phyloP scores from a whole-genome alignment of 2,797 vertebrate genomes.

The Dicrostonyx torquatus region DNA sequence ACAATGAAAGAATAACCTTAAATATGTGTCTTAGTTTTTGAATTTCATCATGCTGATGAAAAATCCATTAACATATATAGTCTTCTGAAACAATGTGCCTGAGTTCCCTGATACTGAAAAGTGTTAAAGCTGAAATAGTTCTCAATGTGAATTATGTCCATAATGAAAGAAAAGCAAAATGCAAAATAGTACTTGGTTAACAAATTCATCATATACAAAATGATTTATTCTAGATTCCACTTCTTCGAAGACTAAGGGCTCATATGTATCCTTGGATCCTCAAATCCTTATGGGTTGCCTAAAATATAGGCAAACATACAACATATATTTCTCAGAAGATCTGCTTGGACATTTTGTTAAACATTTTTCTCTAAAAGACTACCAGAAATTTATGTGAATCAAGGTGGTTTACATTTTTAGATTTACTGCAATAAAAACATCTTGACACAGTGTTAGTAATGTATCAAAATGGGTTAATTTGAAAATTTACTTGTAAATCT shows the following conservation, averaged over 20 bases:
- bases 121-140: slow-evolving; percentile 29
- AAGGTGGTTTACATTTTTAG: slow-evolving; percentile 9
- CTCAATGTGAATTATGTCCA: not conserved
- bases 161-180: not conserved
- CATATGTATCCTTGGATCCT: not conserved
- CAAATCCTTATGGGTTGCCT: not conserved
- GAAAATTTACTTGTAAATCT: slow-evolving; percentile 1
- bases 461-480: slow-evolving; percentile 19
- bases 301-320: not conserved
- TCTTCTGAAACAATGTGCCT: not conserved
- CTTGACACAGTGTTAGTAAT: not conserved
- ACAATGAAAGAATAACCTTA: not conserved
- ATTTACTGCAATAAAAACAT: not conserved
- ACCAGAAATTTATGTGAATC: not conserved
- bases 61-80: not conserved
- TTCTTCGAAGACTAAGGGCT: not conserved
- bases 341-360: not conserved
- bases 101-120: slow-evolving; percentile 22
- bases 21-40: not conserved
- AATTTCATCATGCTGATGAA: not conserved
- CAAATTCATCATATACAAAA: not conserved
- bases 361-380: not conserved
- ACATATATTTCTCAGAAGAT: slow-evolving; percentile 5
- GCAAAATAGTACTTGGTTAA: not conserved
- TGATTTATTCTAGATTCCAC: slow-evolving; percentile 32